These are phyloP conservation scores for Pogonognathellus flavescens DNA, from an alignment of 1,140 invertebrate genomes.

Conservation along the genomic window DNA sequence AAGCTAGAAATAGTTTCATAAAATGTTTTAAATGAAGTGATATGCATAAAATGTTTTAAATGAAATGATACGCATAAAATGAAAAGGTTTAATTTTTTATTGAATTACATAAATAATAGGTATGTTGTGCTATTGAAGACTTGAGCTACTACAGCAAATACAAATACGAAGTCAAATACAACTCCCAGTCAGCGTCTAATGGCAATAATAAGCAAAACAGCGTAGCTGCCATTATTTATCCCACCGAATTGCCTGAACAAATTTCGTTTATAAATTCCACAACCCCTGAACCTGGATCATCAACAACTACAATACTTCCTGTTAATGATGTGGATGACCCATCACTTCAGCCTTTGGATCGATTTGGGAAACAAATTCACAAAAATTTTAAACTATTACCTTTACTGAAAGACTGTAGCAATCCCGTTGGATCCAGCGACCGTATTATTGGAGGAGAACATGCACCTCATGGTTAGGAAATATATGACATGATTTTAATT, in stretches of 20 bases:
- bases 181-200: not conserved
- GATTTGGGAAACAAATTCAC: constrained; percentile 48
- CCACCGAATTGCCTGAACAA: not conserved
- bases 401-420: constrained; percentile 58
- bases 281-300: no score
- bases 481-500: no score
- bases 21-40: no score
- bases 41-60: no score
- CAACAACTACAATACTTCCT: not conserved
- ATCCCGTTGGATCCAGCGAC: not conserved
- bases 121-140: constrained; percentile 50
- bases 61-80: no score
- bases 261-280: not conserved
- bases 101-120: no score
- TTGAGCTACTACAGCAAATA: not conserved
- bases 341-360: not conserved
- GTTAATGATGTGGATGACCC: not conserved
- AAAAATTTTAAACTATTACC: constrained; percentile 60
- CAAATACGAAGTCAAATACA: not conserved
- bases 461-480: constrained; percentile 47
- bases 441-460: constrained; percentile 62
- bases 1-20: no score
- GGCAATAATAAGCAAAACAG: not conserved
- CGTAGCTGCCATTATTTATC: not conserved
- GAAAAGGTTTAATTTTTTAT: no score